Evolutionary conservation across 1,140 invertebrate genomes (phyloP).

Genomic region (Apis laboriosa): DNA sequence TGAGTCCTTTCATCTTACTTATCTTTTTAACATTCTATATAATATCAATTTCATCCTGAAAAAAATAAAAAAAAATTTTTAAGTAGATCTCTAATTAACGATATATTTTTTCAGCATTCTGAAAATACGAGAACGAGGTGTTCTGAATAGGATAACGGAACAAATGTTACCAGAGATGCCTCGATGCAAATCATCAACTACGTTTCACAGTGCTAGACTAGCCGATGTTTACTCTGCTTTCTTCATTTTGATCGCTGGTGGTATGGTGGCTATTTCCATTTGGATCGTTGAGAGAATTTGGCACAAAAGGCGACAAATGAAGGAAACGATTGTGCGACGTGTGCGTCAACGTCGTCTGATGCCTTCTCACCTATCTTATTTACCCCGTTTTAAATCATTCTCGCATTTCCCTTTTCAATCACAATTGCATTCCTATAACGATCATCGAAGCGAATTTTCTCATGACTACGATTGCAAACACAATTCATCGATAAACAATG

Average conservation of each 20-base stretch:
- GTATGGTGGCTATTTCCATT: slow-evolving; percentile 64
- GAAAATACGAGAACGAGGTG: slow-evolving; percentile 76
- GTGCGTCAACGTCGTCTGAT: slow-evolving; percentile 51
- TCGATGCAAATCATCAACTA: slow-evolving; percentile 68
- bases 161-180: slow-evolving; percentile 77
- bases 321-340: slow-evolving; percentile 51
- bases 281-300: slow-evolving; percentile 71
- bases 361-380: slow-evolving; percentile 23
- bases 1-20: too few species aligned
- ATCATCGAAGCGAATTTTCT: neutral
- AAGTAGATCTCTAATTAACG: too few species aligned
- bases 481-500: neutral
- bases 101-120: slow-evolving; percentile 69
- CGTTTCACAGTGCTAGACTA: slow-evolving; percentile 76
- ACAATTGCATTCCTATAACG: neutral
- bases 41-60: neutral
- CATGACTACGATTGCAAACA: too few species aligned
- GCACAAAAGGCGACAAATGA: slow-evolving; percentile 65
- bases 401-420: neutral
- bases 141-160: slow-evolving; percentile 72
- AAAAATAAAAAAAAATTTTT: neutral
- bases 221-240: slow-evolving; percentile 79
- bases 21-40: too few species aligned
- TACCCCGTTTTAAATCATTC: neutral
- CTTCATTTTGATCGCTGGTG: slow-evolving; percentile 71